These are phyloP conservation scores for Coregonus suidteri DNA, from an alignment of 2,797 vertebrate genomes.

Conservation along the genomic window DNA sequence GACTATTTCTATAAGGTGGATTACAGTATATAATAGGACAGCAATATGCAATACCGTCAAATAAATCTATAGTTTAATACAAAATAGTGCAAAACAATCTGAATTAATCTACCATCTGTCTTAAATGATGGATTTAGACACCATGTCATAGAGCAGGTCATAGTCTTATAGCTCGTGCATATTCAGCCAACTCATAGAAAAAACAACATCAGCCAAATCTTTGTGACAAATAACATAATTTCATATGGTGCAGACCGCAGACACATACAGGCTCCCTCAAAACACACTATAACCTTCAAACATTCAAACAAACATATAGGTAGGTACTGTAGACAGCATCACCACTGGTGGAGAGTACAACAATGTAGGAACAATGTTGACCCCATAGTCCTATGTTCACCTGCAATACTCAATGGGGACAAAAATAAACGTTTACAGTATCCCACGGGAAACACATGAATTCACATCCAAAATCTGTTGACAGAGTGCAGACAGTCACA, in stretches of 20 bases:
- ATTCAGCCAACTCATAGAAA: too few species aligned
- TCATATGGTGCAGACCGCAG: neutral
- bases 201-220: too few species aligned
- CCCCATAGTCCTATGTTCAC: neutral
- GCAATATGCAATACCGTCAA: neutral
- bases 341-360: neutral
- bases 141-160: neutral
- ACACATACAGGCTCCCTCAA: neutral
- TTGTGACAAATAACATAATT: neutral
- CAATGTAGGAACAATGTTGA: neutral
- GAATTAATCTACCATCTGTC: neutral
- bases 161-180: neutral
- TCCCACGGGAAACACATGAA: neutral
- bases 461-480: too few species aligned
- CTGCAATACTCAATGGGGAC: neutral
- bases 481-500: too few species aligned
- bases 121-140: neutral
- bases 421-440: neutral
- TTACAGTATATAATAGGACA: neutral
- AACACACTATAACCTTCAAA: neutral
- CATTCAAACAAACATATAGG: neutral
- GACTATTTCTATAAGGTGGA: neutral
- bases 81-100: neutral
- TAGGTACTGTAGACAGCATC: neutral
- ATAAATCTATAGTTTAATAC: neutral